These are phyloP conservation scores for Hypothenemus hampei DNA, from an alignment of 1,140 invertebrate genomes.

Conservation along the genomic window DNA sequence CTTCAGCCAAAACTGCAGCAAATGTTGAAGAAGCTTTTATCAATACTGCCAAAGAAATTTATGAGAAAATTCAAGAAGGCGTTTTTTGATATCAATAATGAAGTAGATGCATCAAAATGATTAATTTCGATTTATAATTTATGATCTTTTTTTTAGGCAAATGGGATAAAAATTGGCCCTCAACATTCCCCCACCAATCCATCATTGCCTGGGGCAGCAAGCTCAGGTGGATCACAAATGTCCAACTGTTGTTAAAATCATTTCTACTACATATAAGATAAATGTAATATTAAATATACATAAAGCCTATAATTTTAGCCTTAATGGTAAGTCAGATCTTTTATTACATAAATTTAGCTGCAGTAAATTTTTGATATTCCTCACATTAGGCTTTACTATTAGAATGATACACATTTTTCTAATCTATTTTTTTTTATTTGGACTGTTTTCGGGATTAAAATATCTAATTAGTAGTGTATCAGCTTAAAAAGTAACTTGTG, in stretches of 20 bases:
- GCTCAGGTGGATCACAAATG: conserved; percentile 70
- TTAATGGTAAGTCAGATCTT: background rate
- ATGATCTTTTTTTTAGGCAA: conserved; percentile 65
- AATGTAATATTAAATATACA: conserved; percentile 14
- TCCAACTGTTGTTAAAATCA: conserved; percentile 78
- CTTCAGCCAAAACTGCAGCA: conserved; percentile 97
- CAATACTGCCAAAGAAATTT: conserved; percentile 99
- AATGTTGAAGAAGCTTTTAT: conserved; percentile 99
- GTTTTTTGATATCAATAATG: conserved; percentile 99
- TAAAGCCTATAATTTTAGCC: background rate
- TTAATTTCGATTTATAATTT: conserved; percentile 8
- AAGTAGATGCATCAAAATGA: conserved; percentile 72
- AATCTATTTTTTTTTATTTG: background rate
- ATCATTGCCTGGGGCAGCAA: conserved; percentile 62
- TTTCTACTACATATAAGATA: conserved; percentile 15
- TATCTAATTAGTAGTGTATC: no score
- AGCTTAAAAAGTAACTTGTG: no score
- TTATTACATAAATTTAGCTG: conserved; percentile 16
- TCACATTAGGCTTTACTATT: background rate
- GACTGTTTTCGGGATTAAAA: background rate
- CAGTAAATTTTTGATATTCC: background rate
- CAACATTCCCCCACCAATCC: conserved; percentile 92
- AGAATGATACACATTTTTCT: background rate
- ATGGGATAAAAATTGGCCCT: conserved; percentile 98
- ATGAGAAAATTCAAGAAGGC: conserved; percentile 99